Evolutionary conservation across 2,113 vertebrate species (phyloP), one percentile per base, ranked within the genome.

Genomic region (Cheirogaleus medius): DNA sequence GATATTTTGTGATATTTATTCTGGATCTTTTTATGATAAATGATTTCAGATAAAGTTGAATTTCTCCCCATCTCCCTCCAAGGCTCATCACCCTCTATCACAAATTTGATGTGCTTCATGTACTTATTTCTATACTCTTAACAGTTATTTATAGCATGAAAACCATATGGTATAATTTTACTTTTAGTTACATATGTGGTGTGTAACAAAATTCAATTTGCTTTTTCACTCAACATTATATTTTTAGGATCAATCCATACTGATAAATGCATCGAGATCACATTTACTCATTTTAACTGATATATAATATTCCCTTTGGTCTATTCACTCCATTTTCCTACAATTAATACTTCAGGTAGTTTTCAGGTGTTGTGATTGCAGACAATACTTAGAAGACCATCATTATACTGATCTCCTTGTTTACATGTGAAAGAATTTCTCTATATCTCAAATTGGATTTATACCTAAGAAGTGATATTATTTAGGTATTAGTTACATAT

Each of bases 81-180:
- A 88, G 15, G 3, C 34, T 9, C 20, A 77, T 23, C n/a, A 87
- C 4, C 8, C 15, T 60, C 21, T 69, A 58, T 76, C 44, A 82
- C 56, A 94, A 82, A 82, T 49, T 34, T 34, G 23, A 56, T 86
- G 25, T 74, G 13, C 54, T 82, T n/a, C n/a, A 73, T 42, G 17
- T 73, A 60, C n/a, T 73, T 74, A 49, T 58, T 94, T 91, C 86
- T 69, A 52, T 87, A 87, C 5, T 87, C 7, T 77, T 96, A 66
- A 77, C 81, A 58, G 21, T 69, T 56, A 63, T n/a, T 69, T 91
- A 69, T 54, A 82, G 12, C 3, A 54, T 83, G 15, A 52, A 63
- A 87, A n/a, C 8, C 34, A 81, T 18, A 27, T 56, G 52, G 29
- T 49, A 76, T 88, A n/a, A 69, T 86, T 86, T 90, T 60, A 39